These are phyloP conservation scores for Luperina nickerlii DNA, from an alignment of 2,888 invertebrate species.

Conservation along the genomic window DNA sequence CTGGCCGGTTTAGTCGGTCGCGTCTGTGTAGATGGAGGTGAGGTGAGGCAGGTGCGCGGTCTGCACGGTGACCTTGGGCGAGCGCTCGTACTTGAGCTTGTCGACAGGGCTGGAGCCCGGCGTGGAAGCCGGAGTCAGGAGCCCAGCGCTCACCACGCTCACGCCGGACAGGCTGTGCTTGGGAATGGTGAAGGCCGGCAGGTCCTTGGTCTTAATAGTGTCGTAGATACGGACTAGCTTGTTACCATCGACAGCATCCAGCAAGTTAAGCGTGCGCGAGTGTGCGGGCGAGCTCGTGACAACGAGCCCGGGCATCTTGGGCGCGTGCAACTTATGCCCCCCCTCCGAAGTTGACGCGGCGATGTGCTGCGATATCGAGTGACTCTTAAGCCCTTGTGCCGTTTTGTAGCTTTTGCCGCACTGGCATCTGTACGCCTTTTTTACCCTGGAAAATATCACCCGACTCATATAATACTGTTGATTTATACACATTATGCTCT, in stretches of 20 bases:
- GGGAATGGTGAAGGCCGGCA: constrained; percentile 83
- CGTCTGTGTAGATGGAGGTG: constrained; percentile 71
- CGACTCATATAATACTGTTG: constrained; percentile 25
- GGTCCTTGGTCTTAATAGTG: constrained; percentile 82
- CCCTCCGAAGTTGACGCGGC: constrained; percentile 65
- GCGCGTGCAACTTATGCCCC: constrained; percentile 65
- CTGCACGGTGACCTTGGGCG: constrained; percentile 82
- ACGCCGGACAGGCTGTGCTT: constrained; percentile 81
- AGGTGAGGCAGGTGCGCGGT: constrained; percentile 68
- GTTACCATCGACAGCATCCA: constrained; percentile 79
- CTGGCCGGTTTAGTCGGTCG: constrained; percentile 63
- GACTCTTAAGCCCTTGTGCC: constrained; percentile 94
- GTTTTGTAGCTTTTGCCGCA: constrained; percentile 97
- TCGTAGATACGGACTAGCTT: constrained; percentile 87
- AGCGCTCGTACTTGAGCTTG: constrained; percentile 77
- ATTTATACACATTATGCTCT: constrained; percentile 34
- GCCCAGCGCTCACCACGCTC: constrained; percentile 80
- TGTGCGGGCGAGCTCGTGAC: constrained; percentile 84
- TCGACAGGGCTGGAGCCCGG: constrained; percentile 82
- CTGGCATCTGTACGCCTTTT: constrained; percentile 95
- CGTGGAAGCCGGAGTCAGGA: constrained; percentile 89
- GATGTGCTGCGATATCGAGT: constrained; percentile 88
- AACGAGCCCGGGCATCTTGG: constrained; percentile 81
- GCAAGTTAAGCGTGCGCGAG: constrained; percentile 71
- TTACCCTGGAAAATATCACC: constrained; percentile 90